Evolutionary conservation across 2,113 vertebrate species (phyloP).

Genomic region (Prunella fulvescens): DNA sequence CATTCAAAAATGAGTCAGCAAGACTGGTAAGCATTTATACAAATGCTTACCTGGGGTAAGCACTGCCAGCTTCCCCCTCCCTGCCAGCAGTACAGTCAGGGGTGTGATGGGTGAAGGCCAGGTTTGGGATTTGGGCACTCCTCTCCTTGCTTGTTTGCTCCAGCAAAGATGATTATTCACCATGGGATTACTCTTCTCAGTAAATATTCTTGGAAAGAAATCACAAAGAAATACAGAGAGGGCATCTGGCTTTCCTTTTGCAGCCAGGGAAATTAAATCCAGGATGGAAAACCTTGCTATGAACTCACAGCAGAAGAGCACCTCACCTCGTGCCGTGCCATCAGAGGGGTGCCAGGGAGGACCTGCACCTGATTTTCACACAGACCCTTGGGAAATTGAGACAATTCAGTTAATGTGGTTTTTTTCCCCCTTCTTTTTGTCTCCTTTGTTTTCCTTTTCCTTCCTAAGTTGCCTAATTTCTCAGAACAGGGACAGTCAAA

Average conservation of each 20-base stretch:
- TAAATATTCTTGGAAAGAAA: neutral
- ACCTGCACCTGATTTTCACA: neutral
- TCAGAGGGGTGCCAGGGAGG: neutral
- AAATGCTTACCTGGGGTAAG: neutral
- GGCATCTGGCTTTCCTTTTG: neutral
- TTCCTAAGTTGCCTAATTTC: neutral
- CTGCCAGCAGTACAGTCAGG: neutral
- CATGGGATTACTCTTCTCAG: neutral
- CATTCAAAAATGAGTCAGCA: neutral
- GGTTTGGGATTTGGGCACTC: neutral
- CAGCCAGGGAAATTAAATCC: neutral
- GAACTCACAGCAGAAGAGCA: neutral
- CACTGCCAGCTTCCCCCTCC: neutral
- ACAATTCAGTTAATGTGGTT: neutral
- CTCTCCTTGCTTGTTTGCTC: neutral
- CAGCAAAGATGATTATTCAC: neutral
- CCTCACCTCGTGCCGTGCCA: accelerated
- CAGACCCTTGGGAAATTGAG: neutral
- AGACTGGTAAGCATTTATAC: neutral
- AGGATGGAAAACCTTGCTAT: neutral
- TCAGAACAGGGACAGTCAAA: neutral
- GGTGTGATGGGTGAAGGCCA: neutral
- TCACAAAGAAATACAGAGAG: neutral
- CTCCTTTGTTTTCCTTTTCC: neutral
- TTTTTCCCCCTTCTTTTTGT: neutral